phyloP scores from a whole-genome alignment of 2,113 vertebrate genomes.

The Perognathus longimembris region DNA sequence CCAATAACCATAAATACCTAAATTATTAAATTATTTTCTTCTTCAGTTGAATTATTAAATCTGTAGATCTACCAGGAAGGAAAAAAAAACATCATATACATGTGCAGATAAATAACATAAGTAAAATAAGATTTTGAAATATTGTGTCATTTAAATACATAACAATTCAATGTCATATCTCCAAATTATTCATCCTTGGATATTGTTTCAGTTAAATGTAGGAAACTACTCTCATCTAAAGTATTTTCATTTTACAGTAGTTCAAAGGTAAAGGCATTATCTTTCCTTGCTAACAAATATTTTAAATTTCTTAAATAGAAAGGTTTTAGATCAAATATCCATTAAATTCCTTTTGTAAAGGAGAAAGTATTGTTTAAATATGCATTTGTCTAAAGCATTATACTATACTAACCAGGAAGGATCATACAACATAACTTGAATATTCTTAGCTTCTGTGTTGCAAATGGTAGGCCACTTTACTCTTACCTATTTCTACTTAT shows the following conservation, averaged over 20 bases:
- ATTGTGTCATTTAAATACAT: conserved; percentile 25
- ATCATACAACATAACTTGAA: background rate
- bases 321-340: background rate
- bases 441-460: background rate
- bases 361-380: background rate
- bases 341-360: background rate
- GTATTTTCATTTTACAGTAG: conserved; percentile 5
- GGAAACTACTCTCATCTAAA: background rate
- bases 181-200: background rate
- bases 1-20: conserved; percentile 58
- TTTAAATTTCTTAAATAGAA: conserved; percentile 46
- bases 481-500: background rate
- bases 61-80: conserved; percentile 45
- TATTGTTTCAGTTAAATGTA: background rate
- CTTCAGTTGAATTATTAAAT: conserved; percentile 55
- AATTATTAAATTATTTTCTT: conserved; percentile 59
- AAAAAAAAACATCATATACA: conserved; percentile 58
- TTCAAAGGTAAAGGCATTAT: background rate
- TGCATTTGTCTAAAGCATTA: background rate
- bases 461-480: background rate
- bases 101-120: conserved; percentile 41
- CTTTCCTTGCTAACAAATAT: conserved; percentile 20
- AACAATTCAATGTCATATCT: conserved; percentile 31
- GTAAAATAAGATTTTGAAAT: conserved; percentile 37
- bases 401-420: background rate